Conservation (phyloP, 2,113 vertebrate genomes). For the Scopus umbretta region DNA sequence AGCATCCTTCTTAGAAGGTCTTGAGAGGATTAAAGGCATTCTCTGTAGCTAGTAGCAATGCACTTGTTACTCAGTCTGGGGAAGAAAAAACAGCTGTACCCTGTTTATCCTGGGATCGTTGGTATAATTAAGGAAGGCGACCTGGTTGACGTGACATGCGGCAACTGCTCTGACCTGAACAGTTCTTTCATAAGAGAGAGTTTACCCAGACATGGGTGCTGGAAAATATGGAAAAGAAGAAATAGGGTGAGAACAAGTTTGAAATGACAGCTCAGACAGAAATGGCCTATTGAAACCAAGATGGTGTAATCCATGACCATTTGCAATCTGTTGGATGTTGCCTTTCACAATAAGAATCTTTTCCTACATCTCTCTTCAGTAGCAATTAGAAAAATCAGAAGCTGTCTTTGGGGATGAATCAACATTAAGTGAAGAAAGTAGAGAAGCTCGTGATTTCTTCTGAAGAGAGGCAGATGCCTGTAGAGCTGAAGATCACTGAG, state of each 20-base stretch:
- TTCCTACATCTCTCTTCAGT: neutral
- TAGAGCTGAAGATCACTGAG: neutral
- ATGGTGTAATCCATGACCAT: conserved; percentile 18
- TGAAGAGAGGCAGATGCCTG: neutral
- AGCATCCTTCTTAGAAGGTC: conserved; percentile 39
- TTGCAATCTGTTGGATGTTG: neutral
- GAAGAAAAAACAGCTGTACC: neutral
- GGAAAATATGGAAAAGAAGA: neutral
- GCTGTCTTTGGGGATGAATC: neutral
- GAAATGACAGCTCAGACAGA: neutral
- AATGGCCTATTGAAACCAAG: neutral
- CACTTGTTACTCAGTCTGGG: neutral
- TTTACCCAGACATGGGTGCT: neutral
- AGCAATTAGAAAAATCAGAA: conserved; percentile 6
- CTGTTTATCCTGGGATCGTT: neutral
- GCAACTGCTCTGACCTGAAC: neutral
- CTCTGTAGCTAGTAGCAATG: neutral
- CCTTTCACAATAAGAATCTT: neutral
- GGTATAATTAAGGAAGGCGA: neutral
- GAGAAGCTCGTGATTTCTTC: neutral
- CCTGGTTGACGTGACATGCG: neutral
- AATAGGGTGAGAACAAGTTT: neutral
- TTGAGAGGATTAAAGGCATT: conserved; percentile 40
- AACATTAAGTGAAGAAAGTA: neutral
- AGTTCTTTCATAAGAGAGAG: neutral